Evolutionary conservation across 2,113 vertebrate genomes (phyloP).

Genomic region (Polypterus senegalus): DNA sequence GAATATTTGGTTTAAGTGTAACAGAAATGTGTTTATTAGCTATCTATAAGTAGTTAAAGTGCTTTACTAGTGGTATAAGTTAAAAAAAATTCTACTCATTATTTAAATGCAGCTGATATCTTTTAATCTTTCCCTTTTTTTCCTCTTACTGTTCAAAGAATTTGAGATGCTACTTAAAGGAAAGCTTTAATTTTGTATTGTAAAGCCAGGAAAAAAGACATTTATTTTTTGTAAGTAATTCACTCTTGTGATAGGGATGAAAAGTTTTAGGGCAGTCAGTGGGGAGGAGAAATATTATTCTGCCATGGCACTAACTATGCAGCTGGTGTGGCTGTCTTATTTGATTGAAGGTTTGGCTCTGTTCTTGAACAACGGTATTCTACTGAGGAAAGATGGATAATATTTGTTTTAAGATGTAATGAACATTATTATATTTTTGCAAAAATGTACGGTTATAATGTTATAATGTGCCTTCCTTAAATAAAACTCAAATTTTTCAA

Average conservation of each 20-base stretch:
- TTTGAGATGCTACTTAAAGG: not conserved
- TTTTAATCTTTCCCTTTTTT: not conserved
- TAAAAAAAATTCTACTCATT: no score
- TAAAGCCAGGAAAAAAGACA: not conserved
- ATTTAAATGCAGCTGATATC: not conserved
- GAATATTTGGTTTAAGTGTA: no score
- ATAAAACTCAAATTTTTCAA: not conserved
- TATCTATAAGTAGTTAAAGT: no score
- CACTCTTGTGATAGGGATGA: not conserved
- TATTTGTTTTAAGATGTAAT: not conserved
- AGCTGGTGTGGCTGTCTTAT: not conserved
- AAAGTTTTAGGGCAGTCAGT: not conserved
- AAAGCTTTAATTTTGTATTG: not conserved
- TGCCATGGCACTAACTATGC: not conserved
- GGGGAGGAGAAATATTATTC: not conserved
- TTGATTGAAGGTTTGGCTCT: not conserved
- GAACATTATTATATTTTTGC: not conserved
- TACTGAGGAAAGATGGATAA: not conserved
- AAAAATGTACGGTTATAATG: not conserved
- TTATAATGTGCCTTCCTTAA: not conserved
- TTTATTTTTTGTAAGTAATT: not conserved
- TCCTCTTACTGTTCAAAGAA: not conserved
- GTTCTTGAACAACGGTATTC: not conserved
- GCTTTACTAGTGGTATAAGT: no score
- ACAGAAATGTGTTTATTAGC: no score